Base-by-base conservation (phyloP, 2,888 invertebrate genomes). In the Crocallis elinguaria region DNA sequence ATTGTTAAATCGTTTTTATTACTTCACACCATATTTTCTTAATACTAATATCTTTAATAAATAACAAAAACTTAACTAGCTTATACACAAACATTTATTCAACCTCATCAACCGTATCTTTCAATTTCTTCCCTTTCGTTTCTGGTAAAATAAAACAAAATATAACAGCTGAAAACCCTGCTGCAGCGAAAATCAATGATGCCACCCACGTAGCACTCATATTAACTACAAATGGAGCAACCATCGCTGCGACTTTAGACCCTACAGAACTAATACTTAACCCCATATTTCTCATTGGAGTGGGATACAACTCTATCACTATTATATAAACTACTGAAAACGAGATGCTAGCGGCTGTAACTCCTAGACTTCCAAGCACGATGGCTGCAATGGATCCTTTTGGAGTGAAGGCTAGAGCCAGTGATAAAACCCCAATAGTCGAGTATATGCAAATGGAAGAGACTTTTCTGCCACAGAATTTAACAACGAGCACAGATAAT, bases 291-390 rank as follows among this genome's bases (percentile, higher is more conserved):
- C 86, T 76, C 23, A 85, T 60, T 8, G 77, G 66, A 0, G 86
- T 86, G 3, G 86, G 84, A 53, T 75, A 86, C n/a, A 84, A 49
- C 48, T 86, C 85, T 5, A 77, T 74, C 0, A 68, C 71, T 25
- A 74, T 75, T 7, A 84, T 62, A 48, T 78, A 82, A 0, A 74
- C 36, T 0, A 79, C 51, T 7, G 62, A 38, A 16, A 77, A 83
- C 0, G 65, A 64, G 0, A 66, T 39, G 12, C 54, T 70, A 0
- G 66, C 43, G 1, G 69, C 64, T 12, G 62, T 43, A 0, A 72
- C 64, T 5, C 77, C 82, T 1, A 77, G 42, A 0, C 75, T 49
- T 3, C 75, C 80, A 0, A 79, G 45, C 1, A 69, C 9, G 0
- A 68, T 64, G 3, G 75, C 69, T 1, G 63, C 42, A 69, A 73